Evolutionary conservation across 1,140 invertebrate species (phyloP), one percentile per base, ranked within the genome.

Genomic region (Lethocerus indicus): DNA sequence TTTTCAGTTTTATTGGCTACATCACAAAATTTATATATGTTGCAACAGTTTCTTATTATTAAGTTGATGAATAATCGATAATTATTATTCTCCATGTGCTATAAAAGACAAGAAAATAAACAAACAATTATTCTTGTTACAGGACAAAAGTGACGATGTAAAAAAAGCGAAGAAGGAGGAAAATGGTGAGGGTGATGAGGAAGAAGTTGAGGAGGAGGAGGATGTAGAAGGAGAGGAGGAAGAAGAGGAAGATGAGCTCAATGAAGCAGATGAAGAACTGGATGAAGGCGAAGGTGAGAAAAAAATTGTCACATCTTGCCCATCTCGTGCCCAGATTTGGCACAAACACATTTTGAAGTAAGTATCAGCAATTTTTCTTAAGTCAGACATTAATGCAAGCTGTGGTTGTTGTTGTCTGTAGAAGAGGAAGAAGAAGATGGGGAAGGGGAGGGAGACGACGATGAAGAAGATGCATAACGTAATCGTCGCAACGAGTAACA

Each of bases 111-210:
- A n/a, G n/a, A n/a, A n/a, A n/a, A n/a, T n/a, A n/a, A n/a, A n/a
- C n/a, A n/a, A n/a, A n/a, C n/a, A n/a, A n/a, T n/a, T n/a, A n/a
- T n/a, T n/a, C n/a, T 46, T 63, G 51, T 58, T 69, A 20, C 58
- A 80, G 79, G 79, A 82, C 47, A 81, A 82, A 67, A 70, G 66
- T 47, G 77, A 80, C 20, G 79, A 81, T 37, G 72, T 74, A 39
- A 83, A 83, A 69, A 83, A 82, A 69, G 73, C 75, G 60, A 80
- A 79, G 67, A 83, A 81, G 63, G 79, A 82, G 59, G 63, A 64
- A 50, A 68, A 71, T 51, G 72, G 68, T 28, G 64, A 65, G 6
- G 69, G 72, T 14, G 71, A 73, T 41, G 72, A 74, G 25, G 72
- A 75, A 42, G 70, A 72, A 56, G 71, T 64, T 36, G 70, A 68